Percentiles rank a stretch among this genome's conserved stretches.
These are phyloP conservation scores for Mastacembelus armatus DNA, from an alignment of 2,797 vertebrate species.

Conservation along the genomic window DNA sequence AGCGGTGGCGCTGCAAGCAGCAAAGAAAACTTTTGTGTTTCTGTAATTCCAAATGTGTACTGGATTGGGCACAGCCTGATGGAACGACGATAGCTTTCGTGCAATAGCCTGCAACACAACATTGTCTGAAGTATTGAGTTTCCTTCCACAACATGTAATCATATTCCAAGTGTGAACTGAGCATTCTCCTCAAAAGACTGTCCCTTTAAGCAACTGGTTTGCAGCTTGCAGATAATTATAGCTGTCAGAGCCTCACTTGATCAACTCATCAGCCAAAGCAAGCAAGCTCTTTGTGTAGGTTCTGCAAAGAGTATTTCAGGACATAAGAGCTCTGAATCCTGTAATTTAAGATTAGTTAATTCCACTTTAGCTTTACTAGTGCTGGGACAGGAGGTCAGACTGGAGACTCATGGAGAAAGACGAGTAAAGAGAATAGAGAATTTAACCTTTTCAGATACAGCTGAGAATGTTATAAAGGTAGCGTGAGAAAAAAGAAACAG, in stretches of 20 bases:
- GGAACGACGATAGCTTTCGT: background rate
- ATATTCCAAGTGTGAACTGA: constrained; percentile 11
- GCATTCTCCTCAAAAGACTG: constrained; percentile 11
- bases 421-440: background rate
- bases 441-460: constrained; percentile 2
- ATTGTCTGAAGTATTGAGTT: background rate
- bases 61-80: constrained; percentile 21
- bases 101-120: background rate
- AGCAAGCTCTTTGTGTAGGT: constrained; percentile 25
- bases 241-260: constrained; percentile 34
- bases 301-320: constrained; percentile 33
- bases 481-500: background rate
- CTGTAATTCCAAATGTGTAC: constrained; percentile 8
- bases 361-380: constrained; percentile 11
- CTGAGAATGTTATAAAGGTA: constrained; percentile 4
- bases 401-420: constrained; percentile 3
- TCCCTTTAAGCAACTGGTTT: constrained; percentile 29
- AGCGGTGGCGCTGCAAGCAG: constrained; percentile 1
- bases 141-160: constrained; percentile 24
- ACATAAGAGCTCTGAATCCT: constrained; percentile 36
- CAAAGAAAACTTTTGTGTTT: constrained; percentile 38
- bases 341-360: constrained; percentile 39
- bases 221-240: constrained; percentile 44
- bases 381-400: constrained; percentile 25
- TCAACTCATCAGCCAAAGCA: constrained; percentile 21